Percentiles rank a stretch among this genome's conserved stretches.
These are phyloP conservation scores for Verasper variegatus DNA, from an alignment of 2,113 vertebrate species.

Conservation along the genomic window DNA sequence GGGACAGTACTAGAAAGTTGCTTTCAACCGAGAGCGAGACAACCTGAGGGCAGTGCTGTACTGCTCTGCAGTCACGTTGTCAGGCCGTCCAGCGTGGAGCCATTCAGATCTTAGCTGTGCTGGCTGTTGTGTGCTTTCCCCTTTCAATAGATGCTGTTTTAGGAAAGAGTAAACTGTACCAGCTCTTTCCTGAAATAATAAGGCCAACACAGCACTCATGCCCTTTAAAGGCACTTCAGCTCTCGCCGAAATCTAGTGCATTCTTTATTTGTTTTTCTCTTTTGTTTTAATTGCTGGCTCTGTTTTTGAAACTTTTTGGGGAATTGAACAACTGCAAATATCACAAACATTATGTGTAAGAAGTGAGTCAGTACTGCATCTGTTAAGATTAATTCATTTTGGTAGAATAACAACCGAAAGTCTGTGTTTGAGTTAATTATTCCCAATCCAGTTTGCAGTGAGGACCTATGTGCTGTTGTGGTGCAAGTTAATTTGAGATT, in stretches of 20 bases:
- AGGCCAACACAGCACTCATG: conserved; percentile 35
- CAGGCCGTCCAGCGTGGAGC: conserved; percentile 30
- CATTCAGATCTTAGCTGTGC: conserved; percentile 54
- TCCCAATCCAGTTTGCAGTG: conserved; percentile 38
- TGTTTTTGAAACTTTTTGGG: conserved; percentile 4
- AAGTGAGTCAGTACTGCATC: conserved; percentile 17
- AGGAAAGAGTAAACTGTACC: conserved; percentile 62
- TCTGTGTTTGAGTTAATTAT: conserved; percentile 39
- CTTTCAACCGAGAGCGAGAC: conserved; percentile 48
- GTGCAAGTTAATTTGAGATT: background rate
- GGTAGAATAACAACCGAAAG: conserved; percentile 20
- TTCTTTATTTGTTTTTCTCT: conserved; percentile 3
- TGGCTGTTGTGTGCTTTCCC: conserved; percentile 57
- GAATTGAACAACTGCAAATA: background rate
- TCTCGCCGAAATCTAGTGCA: background rate
- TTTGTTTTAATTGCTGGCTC: conserved; percentile 7
- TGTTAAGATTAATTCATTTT: conserved; percentile 26
- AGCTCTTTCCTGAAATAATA: conserved; percentile 60
- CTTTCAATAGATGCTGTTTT: conserved; percentile 68
- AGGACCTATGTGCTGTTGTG: conserved; percentile 33
- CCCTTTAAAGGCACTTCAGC: conserved; percentile 60
- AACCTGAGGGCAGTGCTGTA: conserved; percentile 67
- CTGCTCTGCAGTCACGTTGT: conserved; percentile 68
- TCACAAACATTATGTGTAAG: background rate
- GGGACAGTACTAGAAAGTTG: conserved; percentile 9